Evolutionary conservation across 2,113 vertebrate genomes (phyloP).

Genomic region (Xyliphius kryptos): DNA sequence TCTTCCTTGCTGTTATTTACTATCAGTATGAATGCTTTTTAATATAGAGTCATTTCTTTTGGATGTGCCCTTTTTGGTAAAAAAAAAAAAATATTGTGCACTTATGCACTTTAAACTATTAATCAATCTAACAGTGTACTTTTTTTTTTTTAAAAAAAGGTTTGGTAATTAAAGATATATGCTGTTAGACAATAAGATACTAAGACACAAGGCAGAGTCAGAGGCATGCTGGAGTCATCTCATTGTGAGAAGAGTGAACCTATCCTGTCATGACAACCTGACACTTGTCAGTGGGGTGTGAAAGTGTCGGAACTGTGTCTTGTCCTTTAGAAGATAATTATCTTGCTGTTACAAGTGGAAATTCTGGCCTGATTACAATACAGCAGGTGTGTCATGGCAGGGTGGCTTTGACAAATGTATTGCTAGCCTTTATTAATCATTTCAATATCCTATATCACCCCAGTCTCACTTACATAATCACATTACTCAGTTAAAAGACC

Average conservation of each 20-base stretch:
- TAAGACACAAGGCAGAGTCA: neutral
- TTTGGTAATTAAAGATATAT: neutral
- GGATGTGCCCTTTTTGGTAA: neutral
- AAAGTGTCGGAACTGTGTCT: neutral
- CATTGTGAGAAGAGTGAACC: too few species aligned
- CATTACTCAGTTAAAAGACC: constrained; percentile 8
- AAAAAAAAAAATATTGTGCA: too few species aligned
- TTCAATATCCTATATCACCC: neutral
- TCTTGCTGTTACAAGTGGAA: neutral
- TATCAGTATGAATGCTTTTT: constrained; percentile 7
- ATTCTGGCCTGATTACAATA: constrained; percentile 16
- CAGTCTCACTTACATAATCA: neutral
- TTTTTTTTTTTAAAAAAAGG: neutral
- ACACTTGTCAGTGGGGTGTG: constrained; percentile 3
- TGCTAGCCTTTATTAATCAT: constrained; percentile 18
- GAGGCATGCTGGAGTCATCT: too few species aligned
- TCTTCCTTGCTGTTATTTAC: constrained; percentile 2
- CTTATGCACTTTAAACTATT: neutral
- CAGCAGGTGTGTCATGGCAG: constrained; percentile 18
- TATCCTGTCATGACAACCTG: neutral
- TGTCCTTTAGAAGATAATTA: constrained; percentile 25
- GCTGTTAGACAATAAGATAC: neutral
- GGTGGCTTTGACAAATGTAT: constrained; percentile 21
- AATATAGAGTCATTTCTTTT: neutral
- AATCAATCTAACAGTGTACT: constrained; percentile 2